Evolutionary conservation across 2,888 invertebrate genomes (phyloP), one percentile per base, ranked within the genome.

Genomic region (Erebia aethiops): DNA sequence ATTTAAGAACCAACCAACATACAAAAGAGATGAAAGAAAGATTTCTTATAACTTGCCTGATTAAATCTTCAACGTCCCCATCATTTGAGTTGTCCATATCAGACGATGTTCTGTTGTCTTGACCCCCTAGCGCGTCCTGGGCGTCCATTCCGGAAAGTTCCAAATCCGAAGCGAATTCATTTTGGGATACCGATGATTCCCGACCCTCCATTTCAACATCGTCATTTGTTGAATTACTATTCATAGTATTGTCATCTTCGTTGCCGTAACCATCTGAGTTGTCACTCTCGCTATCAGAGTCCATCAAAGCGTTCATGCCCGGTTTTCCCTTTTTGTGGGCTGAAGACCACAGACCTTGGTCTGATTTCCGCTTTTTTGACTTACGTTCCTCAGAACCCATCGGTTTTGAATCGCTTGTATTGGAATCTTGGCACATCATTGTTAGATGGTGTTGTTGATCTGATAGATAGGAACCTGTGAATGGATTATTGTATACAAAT

Each of bases 101-200:
- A 0, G 94, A 94, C 4, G 87, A 87, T 8, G 84, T 81, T 51
- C 91, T 84, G 56, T 87, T 85, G 69, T 92, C 93, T 4, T 93
- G 94, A 8, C 84, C 87, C 0, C 89, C 90, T 3, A 95, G 77
- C 1, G 95, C 90, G 73, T 96, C 96, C 0, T 94, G 88, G 0
- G 95, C 91, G 77, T 96, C 96, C 79, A 95, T 88, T 10, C 91
- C 95, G 0, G 95, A 95, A 63, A 96, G 87, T 77, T 96, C 96
- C 69, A 95, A 79, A 77, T 95, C 95, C 0, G 95, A 95, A 10
- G 94, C 93, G 84, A 95, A 94, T 82, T 95, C 95, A 80, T 94
- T 93, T 77, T 92, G 92, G 0, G 94, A 94, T 43, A 87, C 89
- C 0, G 92, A 92, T 0, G 93, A 93, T 72, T 86, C 91, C 2